Percentiles rank a stretch among this genome's conserved stretches.
Evolutionary conservation across 2,797 vertebrate genomes (phyloP).

Genomic region (Ara ararauna): DNA sequence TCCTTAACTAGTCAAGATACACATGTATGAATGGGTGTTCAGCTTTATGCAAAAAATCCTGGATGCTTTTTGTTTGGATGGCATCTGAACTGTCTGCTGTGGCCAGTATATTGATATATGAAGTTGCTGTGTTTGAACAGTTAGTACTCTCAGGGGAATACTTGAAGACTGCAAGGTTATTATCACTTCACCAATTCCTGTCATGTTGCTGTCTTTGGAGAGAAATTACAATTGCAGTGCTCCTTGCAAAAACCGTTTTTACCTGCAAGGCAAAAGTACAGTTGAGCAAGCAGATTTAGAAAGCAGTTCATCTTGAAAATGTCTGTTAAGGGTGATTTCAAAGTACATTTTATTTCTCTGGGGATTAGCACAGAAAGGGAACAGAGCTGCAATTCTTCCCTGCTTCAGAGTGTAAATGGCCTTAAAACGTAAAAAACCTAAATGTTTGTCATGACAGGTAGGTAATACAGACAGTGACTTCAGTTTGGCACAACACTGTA

Average conservation of each 20-base stretch:
- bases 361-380: background rate
- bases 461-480: background rate
- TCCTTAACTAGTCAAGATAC: background rate
- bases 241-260: background rate
- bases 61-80: background rate
- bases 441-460: background rate
- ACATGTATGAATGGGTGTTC: background rate
- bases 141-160: background rate
- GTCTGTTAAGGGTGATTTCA: background rate
- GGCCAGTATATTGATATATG: background rate
- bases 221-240: background rate
- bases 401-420: background rate
- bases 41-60: background rate
- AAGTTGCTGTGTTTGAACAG: background rate
- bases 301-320: background rate
- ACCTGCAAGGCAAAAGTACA: background rate
- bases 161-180: background rate
- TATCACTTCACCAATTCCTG: background rate
- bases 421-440: background rate
- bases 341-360: background rate
- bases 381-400: background rate
- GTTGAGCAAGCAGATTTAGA: background rate
- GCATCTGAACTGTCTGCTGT: background rate
- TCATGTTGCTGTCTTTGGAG: background rate
- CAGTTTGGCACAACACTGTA: background rate